A percentile compares a stretch with the other conserved stretches of the same genome.
Conservation (phyloP, 2,888 invertebrate genomes). For the Zaprionus obscuricornis region DNA sequence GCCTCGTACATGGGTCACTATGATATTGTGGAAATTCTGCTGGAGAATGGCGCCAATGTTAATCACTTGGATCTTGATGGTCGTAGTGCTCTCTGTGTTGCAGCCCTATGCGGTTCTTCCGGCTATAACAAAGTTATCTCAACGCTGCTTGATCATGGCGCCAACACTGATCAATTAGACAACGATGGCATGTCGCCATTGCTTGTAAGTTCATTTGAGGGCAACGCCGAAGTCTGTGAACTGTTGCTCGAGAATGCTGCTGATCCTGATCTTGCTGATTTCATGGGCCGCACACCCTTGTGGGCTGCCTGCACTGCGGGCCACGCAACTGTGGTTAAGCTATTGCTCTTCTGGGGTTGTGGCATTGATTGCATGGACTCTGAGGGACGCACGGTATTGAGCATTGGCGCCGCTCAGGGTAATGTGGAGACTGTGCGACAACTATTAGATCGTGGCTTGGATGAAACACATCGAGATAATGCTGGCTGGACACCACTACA, state of each 20-base stretch:
- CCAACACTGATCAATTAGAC: constrained; percentile 92
- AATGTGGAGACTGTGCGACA: constrained; percentile 95
- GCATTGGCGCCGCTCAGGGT: constrained; percentile 93
- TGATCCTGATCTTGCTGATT: constrained; percentile 94
- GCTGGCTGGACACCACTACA: constrained; percentile 99
- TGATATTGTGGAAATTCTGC: constrained; percentile 92
- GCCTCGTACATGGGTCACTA: constrained; percentile 98
- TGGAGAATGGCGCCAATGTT: constrained; percentile 92
- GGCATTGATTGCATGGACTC: constrained; percentile 97
- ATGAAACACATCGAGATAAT: constrained; percentile 95
- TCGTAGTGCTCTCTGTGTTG: constrained; percentile 93
- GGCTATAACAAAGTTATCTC: constrained; percentile 88
- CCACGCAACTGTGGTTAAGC: constrained; percentile 92
- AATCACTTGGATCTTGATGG: constrained; percentile 95
- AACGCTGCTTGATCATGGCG: constrained; percentile 91
- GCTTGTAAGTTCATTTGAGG: constrained; percentile 95
- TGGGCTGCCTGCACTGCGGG: constrained; percentile 98
- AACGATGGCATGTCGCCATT: constrained; percentile 94
- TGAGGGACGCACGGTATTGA: constrained; percentile 95
- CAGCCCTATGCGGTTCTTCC: constrained; percentile 92
- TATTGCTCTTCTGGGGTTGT: constrained; percentile 97
- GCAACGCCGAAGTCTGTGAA: constrained; percentile 96
- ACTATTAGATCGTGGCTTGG: constrained; percentile 93
- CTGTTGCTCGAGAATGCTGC: constrained; percentile 95
- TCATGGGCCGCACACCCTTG: constrained; percentile 91